These are phyloP conservation scores for Drosophila neocordata DNA, from an alignment of 1,140 invertebrate species.

Conservation along the genomic window DNA sequence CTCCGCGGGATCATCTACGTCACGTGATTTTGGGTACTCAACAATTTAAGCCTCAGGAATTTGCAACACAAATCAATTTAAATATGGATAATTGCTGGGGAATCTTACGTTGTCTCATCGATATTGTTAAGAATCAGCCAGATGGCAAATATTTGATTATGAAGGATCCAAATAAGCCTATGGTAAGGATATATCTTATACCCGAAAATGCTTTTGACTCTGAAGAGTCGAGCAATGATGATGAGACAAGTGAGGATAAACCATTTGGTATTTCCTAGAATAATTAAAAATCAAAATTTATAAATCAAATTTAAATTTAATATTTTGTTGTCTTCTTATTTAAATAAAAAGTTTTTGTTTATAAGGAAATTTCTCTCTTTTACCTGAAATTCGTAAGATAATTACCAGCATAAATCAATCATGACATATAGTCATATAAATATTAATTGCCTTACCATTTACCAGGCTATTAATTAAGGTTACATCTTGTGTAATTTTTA, in stretches of 20 bases:
- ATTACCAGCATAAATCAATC: slow-evolving; percentile 77
- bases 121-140: slow-evolving; percentile 98
- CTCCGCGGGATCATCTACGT: slow-evolving; percentile 96
- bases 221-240: slow-evolving; percentile 94
- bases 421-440: slow-evolving; percentile 46
- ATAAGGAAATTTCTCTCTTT: too few relatives aligned
- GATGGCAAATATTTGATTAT: slow-evolving; percentile 99
- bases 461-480: slow-evolving; percentile 73
- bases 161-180: slow-evolving; percentile 99
- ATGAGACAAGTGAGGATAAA: slow-evolving; percentile 65
- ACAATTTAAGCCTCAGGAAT: slow-evolving; percentile 99
- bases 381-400: slow-evolving; percentile 40
- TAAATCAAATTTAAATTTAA: neutral
- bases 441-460: slow-evolving; percentile 65
- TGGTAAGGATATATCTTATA: slow-evolving; percentile 98
- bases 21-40: slow-evolving; percentile 99
- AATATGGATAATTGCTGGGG: slow-evolving; percentile 99
- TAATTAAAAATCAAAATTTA: neutral
- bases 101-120: slow-evolving; percentile 98
- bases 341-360: neutral
- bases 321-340: too few relatives aligned
- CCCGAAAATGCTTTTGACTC: slow-evolving; percentile 99
- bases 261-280: slow-evolving; percentile 59
- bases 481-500: slow-evolving; percentile 62
- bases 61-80: slow-evolving; percentile 98